Evolutionary conservation across 1,140 invertebrate species (phyloP), one percentile per base, ranked within the genome.

Genomic region (Scaptodrosophila lebanonensis): DNA sequence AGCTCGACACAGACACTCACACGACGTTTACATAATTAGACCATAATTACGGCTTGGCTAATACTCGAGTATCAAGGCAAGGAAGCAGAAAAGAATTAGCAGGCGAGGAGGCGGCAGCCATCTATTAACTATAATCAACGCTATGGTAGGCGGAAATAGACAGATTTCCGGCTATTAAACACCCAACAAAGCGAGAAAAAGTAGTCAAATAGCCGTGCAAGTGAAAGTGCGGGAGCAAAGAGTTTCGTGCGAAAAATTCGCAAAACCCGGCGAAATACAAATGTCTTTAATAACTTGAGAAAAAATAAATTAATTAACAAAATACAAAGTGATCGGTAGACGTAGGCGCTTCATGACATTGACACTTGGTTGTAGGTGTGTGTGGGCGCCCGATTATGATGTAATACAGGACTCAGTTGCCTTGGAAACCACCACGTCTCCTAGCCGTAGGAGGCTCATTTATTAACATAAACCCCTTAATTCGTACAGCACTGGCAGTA

Each of bases 91-190:
- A 68, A 73, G 73, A 77, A 77, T 82, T 73, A 68, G 75, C 73
- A 61, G 75, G 35, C 20, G 30, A 25, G 32, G 58, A 59, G 57
- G 16, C 25, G 25, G 17, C 40, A n/a, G 40, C 32, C 76, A 82
- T 82, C 75, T 82, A 82, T 82, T 82, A 82, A 82, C 76, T 82
- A 82, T 82, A 82, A 82, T 82, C 75, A 82, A 82, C 75, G 75
- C 75, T 76, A 82, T 49, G 66, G 75, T 66, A 82, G 70, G 69
- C 75, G 75, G 75, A 82, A 82, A 82, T 82, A 82, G 75, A 82
- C 75, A 82, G 76, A 82, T 82, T 82, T 82, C 75, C 75, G 75
- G 75, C 75, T 82, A 82, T 82, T 82, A 82, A 82, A 82, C 75
- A 79, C 58, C 77, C 75, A 82, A 72, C 75, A 63, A 62, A 58